Percentiles rank a stretch among this genome's conserved stretches.
Conservation (phyloP, 2,888 invertebrate genomes). For the Machimus rusticus region DNA sequence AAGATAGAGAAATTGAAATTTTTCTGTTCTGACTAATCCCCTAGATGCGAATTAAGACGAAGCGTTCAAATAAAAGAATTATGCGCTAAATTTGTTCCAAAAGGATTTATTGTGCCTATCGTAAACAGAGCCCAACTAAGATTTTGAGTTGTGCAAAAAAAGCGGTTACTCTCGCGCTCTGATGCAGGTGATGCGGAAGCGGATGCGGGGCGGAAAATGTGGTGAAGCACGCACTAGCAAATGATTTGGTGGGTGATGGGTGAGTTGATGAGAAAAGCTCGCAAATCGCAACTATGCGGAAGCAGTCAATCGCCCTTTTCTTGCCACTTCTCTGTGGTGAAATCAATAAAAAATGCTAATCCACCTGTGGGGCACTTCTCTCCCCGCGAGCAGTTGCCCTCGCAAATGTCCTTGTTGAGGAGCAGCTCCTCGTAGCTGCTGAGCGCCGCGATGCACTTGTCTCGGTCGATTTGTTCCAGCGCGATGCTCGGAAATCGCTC, state of each 20-base stretch:
- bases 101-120: not conserved
- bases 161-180: not conserved
- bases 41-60: not conserved
- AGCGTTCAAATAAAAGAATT: not conserved
- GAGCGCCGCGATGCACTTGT: constrained; percentile 79
- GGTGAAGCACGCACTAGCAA: not conserved
- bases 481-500: constrained; percentile 85
- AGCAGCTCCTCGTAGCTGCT: constrained; percentile 85
- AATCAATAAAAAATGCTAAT: constrained; percentile 51
- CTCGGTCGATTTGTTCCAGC: constrained; percentile 74
- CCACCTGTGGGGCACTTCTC: constrained; percentile 85
- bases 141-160: not conserved
- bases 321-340: constrained; percentile 51
- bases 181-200: not conserved
- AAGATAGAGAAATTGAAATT: not conserved
- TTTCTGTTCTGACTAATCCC: not conserved
- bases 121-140: not conserved
- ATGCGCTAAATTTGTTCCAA: not conserved
- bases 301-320: not conserved
- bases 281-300: not conserved
- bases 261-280: not conserved
- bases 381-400: constrained; percentile 84
- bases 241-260: not conserved
- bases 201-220: not conserved
- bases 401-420: constrained; percentile 81